Evolutionary conservation across 2,797 vertebrate genomes (phyloP).

Genomic region (Ptychadena robeensis): DNA sequence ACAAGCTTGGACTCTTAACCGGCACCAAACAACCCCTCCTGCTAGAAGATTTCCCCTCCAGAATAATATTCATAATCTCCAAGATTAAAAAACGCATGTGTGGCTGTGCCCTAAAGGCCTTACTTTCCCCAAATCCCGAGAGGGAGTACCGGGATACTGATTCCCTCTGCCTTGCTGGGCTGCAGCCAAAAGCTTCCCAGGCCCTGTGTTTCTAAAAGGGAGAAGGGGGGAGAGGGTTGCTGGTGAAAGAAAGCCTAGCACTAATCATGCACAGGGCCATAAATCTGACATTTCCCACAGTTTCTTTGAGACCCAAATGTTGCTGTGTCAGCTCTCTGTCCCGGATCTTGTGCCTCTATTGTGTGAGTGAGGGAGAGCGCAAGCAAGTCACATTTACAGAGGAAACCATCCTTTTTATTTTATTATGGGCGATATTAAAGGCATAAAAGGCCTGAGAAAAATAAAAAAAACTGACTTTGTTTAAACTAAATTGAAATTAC

Average conservation of each 20-base stretch:
- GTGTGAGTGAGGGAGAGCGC: slow-evolving; percentile 68
- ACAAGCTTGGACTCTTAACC: not conserved
- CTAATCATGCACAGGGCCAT: slow-evolving; percentile 78
- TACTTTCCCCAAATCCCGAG: slow-evolving; percentile 76
- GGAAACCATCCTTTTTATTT: slow-evolving; percentile 70
- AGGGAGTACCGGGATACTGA: slow-evolving; percentile 85
- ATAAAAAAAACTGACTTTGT: slow-evolving; percentile 56
- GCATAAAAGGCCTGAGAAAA: slow-evolving; percentile 59
- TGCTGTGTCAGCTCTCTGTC: slow-evolving; percentile 76
- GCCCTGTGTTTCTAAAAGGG: slow-evolving; percentile 83
- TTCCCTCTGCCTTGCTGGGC: slow-evolving; percentile 88
- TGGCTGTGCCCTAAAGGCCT: too few species aligned
- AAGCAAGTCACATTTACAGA: slow-evolving; percentile 69
- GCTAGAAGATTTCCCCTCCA: not conserved
- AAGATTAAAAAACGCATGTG: not conserved
- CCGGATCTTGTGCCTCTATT: slow-evolving; percentile 68
- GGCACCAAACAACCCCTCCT: too few species aligned
- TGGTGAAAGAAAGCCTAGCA: slow-evolving; percentile 72
- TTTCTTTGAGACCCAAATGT: slow-evolving; percentile 73
- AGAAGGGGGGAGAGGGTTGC: slow-evolving; percentile 66
- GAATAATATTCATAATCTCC: not conserved
- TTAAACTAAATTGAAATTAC: slow-evolving; percentile 17
- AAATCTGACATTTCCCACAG: slow-evolving; percentile 89
- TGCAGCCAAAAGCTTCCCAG: slow-evolving; percentile 85
- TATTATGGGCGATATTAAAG: slow-evolving; percentile 63